Evolutionary conservation across 2,113 vertebrate species (phyloP).

Genomic region (Mionectes macconnelli): DNA sequence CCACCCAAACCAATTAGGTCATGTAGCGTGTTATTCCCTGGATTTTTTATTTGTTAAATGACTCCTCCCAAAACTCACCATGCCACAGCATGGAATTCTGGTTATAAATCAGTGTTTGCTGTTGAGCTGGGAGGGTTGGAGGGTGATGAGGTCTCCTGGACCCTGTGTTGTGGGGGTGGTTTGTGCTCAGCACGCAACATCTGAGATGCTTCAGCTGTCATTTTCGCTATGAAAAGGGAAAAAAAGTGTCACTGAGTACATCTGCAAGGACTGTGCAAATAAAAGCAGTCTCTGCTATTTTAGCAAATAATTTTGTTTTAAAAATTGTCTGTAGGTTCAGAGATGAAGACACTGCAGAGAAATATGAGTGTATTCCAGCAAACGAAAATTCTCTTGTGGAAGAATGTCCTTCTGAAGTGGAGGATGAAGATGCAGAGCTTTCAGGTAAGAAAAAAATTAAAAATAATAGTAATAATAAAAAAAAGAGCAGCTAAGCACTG

Average conservation of each 20-base stretch:
- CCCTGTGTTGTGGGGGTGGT: neutral
- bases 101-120: neutral
- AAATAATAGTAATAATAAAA: neutral
- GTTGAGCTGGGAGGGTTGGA: neutral
- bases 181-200: neutral
- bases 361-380: slow-evolving; percentile 51
- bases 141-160: neutral
- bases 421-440: slow-evolving; percentile 67
- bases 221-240: neutral
- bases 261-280: neutral
- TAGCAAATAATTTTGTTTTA: neutral
- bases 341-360: slow-evolving; percentile 40
- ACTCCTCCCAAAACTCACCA: neutral
- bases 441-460: slow-evolving; percentile 37
- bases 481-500: neutral
- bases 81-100: neutral
- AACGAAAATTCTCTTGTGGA: slow-evolving; percentile 66
- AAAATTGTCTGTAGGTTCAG: neutral
- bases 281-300: neutral
- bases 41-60: neutral
- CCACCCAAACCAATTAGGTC: neutral
- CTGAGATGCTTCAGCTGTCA: neutral
- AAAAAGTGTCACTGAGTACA: neutral
- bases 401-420: slow-evolving; percentile 70
- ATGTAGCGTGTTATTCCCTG: neutral